Evolutionary conservation across 2,113 vertebrate genomes (phyloP).

Genomic region (Pongo abelii): DNA sequence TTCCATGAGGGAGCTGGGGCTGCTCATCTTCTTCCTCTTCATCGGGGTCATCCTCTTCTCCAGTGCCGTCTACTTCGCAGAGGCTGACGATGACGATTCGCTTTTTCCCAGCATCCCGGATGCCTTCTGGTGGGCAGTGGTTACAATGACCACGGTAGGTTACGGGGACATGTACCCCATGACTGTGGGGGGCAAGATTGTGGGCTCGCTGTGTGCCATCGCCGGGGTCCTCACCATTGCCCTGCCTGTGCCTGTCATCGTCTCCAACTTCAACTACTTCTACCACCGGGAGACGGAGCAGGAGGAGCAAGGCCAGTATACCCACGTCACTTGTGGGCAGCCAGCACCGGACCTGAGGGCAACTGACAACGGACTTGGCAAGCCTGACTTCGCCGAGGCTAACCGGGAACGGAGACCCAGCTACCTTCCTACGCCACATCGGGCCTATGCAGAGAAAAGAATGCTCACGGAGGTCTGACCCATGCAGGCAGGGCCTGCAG

Average conservation of each 20-base stretch:
- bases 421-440: constrained; percentile 88
- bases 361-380: constrained; percentile 89
- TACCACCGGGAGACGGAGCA: constrained; percentile 97
- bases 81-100: constrained; percentile 93
- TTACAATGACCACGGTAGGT: constrained; percentile 97
- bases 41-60: constrained; percentile 97
- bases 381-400: constrained; percentile 90
- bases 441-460: constrained; percentile 87
- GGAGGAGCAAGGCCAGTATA: constrained; percentile 94
- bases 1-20: constrained; percentile 95
- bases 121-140: constrained; percentile 98
- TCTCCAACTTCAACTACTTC: constrained; percentile 99
- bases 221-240: constrained; percentile 96
- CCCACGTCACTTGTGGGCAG: constrained; percentile 95
- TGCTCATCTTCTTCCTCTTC: constrained; percentile 97
- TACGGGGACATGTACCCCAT: constrained; percentile 98
- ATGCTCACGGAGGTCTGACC: constrained; percentile 94
- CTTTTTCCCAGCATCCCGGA: constrained; percentile 95
- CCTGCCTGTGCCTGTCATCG: constrained; percentile 94
- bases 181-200: constrained; percentile 96
- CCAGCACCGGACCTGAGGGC: constrained; percentile 88
- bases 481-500: constrained; percentile 40
- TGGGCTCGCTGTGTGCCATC: constrained; percentile 95
- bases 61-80: constrained; percentile 97
- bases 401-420: constrained; percentile 89